Conservation (phyloP, 2,888 invertebrate genomes). For the Trichogramma evanescens region DNA sequence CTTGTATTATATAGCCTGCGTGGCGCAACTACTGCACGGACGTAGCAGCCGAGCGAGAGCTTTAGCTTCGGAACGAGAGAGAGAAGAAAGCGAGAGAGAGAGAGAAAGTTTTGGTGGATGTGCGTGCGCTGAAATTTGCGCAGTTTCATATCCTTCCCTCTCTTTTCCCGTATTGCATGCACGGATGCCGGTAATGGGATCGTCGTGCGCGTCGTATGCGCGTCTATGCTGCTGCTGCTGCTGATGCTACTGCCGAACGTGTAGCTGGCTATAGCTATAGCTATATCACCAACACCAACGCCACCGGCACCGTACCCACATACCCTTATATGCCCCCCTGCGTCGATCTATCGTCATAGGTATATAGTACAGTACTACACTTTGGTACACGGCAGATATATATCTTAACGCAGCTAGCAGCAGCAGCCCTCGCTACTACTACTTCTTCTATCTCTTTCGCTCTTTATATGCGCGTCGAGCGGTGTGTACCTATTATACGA, state of each 20-base stretch:
- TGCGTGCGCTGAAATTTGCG: background rate
- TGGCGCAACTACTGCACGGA: background rate
- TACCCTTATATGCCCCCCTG: background rate
- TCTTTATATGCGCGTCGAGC: too few species aligned
- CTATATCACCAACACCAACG: too few species aligned
- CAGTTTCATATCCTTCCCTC: background rate
- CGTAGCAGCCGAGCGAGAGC: too few species aligned
- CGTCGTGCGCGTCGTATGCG: background rate
- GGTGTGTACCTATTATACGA: too few species aligned
- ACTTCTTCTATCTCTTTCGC: too few species aligned
- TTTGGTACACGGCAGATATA: background rate
- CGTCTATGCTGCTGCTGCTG: background rate
- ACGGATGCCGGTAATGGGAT: constrained; percentile 22
- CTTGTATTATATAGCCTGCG: background rate
- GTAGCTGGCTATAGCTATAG: too few species aligned
- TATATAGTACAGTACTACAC: background rate
- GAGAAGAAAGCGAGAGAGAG: background rate
- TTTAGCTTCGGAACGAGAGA: background rate
- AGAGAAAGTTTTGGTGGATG: background rate
- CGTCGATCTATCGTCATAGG: background rate
- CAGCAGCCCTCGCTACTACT: too few species aligned
- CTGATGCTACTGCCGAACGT: background rate
- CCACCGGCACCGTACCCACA: background rate
- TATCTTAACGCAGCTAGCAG: too few species aligned
- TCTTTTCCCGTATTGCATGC: constrained; percentile 7